Evolutionary conservation across 2,888 invertebrate genomes (phyloP).

Genomic region (Ophraella communa): DNA sequence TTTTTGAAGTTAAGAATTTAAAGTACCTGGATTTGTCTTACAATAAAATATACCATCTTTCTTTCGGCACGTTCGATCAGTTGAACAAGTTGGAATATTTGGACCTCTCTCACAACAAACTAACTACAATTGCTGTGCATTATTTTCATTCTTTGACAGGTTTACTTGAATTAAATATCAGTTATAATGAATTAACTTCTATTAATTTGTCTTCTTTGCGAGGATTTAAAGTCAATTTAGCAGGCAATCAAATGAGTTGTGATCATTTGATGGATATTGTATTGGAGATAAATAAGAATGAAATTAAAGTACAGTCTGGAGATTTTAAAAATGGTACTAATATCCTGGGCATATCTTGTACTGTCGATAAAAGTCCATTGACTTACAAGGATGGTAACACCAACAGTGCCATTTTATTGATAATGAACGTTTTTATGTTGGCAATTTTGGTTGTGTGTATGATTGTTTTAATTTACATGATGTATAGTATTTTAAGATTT

Average conservation of each 20-base stretch:
- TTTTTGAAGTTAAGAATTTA: neutral
- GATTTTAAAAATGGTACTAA: neutral
- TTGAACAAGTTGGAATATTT: neutral
- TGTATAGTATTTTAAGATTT: neutral
- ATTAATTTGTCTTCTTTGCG: neutral
- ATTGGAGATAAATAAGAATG: neutral
- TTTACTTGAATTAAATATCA: neutral
- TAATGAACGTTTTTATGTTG: neutral
- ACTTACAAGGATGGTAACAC: neutral
- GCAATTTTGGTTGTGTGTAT: neutral
- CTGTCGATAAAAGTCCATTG: neutral
- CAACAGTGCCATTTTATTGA: neutral
- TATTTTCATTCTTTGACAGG: neutral
- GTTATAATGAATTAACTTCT: neutral
- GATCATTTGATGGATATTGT: neutral
- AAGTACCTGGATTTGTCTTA: neutral
- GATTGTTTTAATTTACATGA: neutral
- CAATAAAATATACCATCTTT: neutral
- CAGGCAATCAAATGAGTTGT: neutral
- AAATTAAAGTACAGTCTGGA: neutral
- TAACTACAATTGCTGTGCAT: neutral
- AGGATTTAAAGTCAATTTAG: neutral
- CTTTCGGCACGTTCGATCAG: neutral
- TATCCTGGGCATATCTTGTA: neutral
- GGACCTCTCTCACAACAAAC: neutral